These are phyloP conservation scores for Coenonympha arcania DNA, from an alignment of 2,888 invertebrate species.

Conservation along the genomic window DNA sequence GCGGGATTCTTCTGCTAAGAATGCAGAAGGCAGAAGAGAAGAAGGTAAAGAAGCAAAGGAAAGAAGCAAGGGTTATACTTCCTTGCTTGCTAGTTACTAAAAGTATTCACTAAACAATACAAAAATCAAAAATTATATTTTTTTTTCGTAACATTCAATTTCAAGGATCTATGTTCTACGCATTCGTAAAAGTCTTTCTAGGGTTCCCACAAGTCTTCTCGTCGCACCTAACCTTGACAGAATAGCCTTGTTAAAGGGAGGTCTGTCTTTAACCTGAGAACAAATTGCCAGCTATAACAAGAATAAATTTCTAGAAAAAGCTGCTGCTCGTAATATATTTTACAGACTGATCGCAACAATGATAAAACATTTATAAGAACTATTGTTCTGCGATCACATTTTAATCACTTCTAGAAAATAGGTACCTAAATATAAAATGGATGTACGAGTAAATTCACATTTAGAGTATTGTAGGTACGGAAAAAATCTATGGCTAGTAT, in stretches of 20 bases:
- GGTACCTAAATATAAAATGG: too few relatives aligned
- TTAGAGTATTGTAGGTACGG: too few relatives aligned
- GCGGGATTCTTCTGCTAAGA: too few relatives aligned
- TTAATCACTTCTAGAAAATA: too few relatives aligned
- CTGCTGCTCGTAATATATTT: background rate
- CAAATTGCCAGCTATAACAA: slow-evolving; percentile 49
- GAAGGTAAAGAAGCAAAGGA: too few relatives aligned
- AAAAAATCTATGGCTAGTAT: too few relatives aligned
- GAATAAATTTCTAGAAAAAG: slow-evolving; percentile 39
- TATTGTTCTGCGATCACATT: too few relatives aligned
- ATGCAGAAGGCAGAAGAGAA: too few relatives aligned
- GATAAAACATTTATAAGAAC: background rate
- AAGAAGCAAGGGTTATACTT: too few relatives aligned
- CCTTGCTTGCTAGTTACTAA: too few relatives aligned
- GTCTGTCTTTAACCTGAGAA: slow-evolving; percentile 40
- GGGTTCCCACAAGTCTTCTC: slow-evolving; percentile 11
- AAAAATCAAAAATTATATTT: too few relatives aligned
- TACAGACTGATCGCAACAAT: background rate
- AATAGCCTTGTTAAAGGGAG: slow-evolving; percentile 41
- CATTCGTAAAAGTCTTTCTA: slow-evolving; percentile 9
- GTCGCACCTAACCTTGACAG: slow-evolving; percentile 22
- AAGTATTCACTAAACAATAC: too few relatives aligned
- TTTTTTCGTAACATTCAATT: background rate
- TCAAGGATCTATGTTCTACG: background rate
- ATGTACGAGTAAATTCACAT: background rate